A percentile compares a stretch with the other conserved stretches of the same genome.
Evolutionary conservation across 2,888 invertebrate species (phyloP).

Genomic region (Elgonia sp.): DNA sequence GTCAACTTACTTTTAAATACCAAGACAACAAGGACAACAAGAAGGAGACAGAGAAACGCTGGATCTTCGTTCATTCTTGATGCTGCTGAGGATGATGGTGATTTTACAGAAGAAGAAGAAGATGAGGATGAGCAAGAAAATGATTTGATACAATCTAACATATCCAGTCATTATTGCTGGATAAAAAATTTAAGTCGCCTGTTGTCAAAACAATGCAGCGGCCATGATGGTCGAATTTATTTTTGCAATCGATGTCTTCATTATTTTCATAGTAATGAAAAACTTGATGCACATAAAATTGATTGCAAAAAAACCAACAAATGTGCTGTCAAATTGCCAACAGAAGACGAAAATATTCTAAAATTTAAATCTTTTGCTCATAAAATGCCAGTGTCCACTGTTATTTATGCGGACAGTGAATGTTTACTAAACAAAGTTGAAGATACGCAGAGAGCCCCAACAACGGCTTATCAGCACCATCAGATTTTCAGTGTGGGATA

Average conservation of each 20-base stretch:
- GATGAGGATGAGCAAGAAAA: too few species aligned
- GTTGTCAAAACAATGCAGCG: too few species aligned
- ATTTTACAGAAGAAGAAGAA: too few species aligned
- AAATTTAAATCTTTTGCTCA: neutral
- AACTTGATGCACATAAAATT: neutral
- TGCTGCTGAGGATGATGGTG: too few species aligned
- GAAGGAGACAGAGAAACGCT: too few species aligned
- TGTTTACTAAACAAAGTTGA: neutral
- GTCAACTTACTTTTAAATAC: neutral
- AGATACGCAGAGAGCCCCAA: neutral
- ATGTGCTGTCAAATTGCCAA: neutral
- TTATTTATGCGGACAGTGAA: neutral
- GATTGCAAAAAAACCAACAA: neutral
- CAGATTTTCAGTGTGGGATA: neutral
- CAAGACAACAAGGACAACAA: too few species aligned
- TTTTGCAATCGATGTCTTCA: neutral
- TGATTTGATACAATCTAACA: too few species aligned
- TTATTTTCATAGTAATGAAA: neutral
- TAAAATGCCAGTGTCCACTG: neutral
- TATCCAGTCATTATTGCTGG: too few species aligned
- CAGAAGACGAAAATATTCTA: neutral
- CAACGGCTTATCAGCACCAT: conserved; percentile 14
- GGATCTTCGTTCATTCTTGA: too few species aligned
- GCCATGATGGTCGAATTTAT: neutral
- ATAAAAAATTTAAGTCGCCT: neutral